Evolutionary conservation across 2,797 vertebrate genomes (phyloP).

Genomic region (Morus bassanus): DNA sequence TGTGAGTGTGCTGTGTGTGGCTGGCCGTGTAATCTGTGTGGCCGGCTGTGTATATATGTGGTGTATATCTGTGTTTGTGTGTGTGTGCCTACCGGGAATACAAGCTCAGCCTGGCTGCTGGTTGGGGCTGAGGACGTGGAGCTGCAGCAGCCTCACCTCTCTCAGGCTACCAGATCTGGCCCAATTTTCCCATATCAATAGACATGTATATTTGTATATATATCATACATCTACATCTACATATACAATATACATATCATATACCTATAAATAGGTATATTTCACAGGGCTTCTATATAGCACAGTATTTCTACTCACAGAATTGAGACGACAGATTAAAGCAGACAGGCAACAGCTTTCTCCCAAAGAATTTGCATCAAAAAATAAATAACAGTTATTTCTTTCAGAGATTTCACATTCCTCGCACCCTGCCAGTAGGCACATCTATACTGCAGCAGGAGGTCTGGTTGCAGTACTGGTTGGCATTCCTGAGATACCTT

Average conservation of each 20-base stretch:
- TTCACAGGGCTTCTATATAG: neutral
- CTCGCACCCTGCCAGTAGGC: neutral
- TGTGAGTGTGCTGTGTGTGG: neutral
- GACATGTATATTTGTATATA: neutral
- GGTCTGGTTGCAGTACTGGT: neutral
- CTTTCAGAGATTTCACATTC: neutral
- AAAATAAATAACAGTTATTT: neutral
- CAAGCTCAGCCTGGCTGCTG: neutral
- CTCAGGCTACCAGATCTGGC: neutral
- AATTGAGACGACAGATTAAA: neutral
- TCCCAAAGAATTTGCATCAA: neutral
- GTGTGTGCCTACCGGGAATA: neutral
- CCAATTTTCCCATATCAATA: neutral
- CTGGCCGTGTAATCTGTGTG: neutral
- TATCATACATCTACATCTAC: neutral
- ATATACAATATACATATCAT: neutral
- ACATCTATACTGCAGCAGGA: neutral
- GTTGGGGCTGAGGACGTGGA: neutral
- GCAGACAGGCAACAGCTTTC: neutral
- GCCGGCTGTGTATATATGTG: accelerated
- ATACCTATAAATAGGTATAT: neutral
- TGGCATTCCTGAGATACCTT: neutral
- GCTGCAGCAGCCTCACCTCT: neutral
- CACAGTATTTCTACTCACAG: neutral
- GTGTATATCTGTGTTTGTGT: neutral